Base-by-base conservation (phyloP, 2,797 vertebrate species). In the Microchirus variegatus region DNA sequence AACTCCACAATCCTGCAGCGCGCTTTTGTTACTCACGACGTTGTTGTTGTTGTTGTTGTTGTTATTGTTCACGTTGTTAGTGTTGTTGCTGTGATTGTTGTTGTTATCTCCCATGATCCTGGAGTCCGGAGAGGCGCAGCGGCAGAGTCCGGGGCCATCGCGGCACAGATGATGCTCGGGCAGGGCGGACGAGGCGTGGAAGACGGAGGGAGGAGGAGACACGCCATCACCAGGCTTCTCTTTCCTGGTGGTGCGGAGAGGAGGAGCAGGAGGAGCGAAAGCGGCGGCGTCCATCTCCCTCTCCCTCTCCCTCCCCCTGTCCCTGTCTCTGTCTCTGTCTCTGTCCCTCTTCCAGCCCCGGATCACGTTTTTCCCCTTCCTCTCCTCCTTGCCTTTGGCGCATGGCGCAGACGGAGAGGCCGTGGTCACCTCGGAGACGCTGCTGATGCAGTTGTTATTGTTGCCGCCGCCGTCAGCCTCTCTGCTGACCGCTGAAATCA, bases 121-220 rank as follows among this genome's bases (percentile, higher is more conserved):
- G 66, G 74, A 63, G 74, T 89, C 90, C 81, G 87, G 67, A 36
- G 77, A 77, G 55, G 73, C 57, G 59, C 83, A 81, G 74, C 42
- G 82, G 92, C 79, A 66, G 89, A 80, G 85, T 86, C 90, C 82
- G 89, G 90, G 83, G 83, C 81, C 90, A 90, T 93, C 93, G 78
- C 94, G 93, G 91, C 94, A 95, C 73, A 92, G 92, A 84, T 93
- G 93, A 87, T 95, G 95, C 79, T 95, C 95, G 66, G 90, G 74
- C 67, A 89, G 92, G 92, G 81, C 76, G 80, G 53, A 74, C 69
- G 63, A 11, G 10, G 12, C 18, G 19, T 7, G 40, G 68, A 80
- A 81, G 87, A 85, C 36, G 67, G 55, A 68, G 81, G 78, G 78
- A 67, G 90, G 80, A 77, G 80, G 75, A 77, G 84, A 67, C 44